Evolutionary conservation across 2,113 vertebrate genomes (phyloP).

Genomic region (Hypanus sabinus): DNA sequence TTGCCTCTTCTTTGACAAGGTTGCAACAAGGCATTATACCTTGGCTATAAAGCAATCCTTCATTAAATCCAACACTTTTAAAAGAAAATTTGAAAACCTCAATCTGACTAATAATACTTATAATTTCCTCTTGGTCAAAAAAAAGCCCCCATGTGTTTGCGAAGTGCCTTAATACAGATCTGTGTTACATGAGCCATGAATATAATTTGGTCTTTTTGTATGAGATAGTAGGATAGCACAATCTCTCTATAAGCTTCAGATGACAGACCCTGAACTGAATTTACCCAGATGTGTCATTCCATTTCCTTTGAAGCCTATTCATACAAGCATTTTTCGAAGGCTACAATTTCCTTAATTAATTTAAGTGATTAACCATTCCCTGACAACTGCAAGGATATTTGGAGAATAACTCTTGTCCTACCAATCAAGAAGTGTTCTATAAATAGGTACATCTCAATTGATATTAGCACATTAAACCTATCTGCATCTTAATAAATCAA

Average conservation of each 20-base stretch:
- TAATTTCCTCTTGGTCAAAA: not conserved
- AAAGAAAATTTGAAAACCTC: not conserved
- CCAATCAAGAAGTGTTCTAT: conserved; percentile 15
- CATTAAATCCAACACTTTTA: not conserved
- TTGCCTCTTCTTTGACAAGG: too few relatives aligned
- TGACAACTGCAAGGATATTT: conserved; percentile 7
- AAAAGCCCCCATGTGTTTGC: not conserved
- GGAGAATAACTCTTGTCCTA: not conserved
- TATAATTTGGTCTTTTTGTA: not conserved
- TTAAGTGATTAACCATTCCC: conserved; percentile 22
- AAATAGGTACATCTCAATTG: conserved; percentile 2
- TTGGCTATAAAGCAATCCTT: not conserved
- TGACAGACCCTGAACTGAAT: not conserved
- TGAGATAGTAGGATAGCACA: not conserved
- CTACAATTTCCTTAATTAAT: not conserved
- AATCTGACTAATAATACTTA: not conserved
- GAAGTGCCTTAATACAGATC: not conserved
- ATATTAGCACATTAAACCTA: not conserved
- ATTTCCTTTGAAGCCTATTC: not conserved
- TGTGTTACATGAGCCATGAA: not conserved
- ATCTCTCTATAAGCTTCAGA: not conserved
- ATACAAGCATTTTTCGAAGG: not conserved
- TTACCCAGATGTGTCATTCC: not conserved
- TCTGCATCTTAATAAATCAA: not conserved
- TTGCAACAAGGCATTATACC: too few relatives aligned